These are phyloP conservation scores for Coelopa pilipes DNA, from an alignment of 2,888 invertebrate species.

Conservation along the genomic window DNA sequence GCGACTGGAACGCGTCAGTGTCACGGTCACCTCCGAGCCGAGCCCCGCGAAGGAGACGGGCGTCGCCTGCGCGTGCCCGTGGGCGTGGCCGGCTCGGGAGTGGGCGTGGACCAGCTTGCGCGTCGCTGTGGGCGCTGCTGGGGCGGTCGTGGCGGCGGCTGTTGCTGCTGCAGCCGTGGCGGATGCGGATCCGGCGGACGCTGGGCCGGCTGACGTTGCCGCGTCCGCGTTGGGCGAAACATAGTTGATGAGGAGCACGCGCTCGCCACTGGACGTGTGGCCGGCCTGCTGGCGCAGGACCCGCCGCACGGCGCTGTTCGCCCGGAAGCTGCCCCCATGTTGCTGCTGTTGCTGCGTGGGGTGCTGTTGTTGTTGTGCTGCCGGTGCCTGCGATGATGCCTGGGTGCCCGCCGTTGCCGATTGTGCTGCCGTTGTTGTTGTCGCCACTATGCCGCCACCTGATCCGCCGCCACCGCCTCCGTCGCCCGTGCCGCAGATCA, in stretches of 20 bases:
- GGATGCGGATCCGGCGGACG: conserved; percentile 16
- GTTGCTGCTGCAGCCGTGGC: conserved; percentile 30
- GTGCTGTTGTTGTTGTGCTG: conserved; percentile 42
- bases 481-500: conserved; percentile 64
- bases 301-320: conserved; percentile 47
- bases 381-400: conserved; percentile 44
- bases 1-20: conserved; percentile 55
- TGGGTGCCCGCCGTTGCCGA: conserved; percentile 45
- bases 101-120: conserved; percentile 49
- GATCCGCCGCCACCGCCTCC: conserved; percentile 49
- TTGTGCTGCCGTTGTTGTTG: conserved; percentile 42
- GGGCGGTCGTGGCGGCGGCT: conserved; percentile 46
- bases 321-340: conserved; percentile 38
- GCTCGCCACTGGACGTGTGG: conserved; percentile 59
- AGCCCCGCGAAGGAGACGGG: conserved; percentile 61
- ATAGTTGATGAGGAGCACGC: conserved; percentile 60
- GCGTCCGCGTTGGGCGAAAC: conserved; percentile 55
- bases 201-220: conserved; percentile 39
- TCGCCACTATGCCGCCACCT: conserved; percentile 42
- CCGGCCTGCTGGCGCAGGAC: conserved; percentile 60
- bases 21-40: conserved; percentile 63
- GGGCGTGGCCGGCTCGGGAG: conserved; percentile 41
- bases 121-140: conserved; percentile 43
- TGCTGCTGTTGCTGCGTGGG: conserved; percentile 43
- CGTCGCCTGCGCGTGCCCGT: conserved; percentile 39